These are phyloP conservation scores for Calycopis cecrops DNA, from an alignment of 1,140 invertebrate genomes.

Conservation along the genomic window DNA sequence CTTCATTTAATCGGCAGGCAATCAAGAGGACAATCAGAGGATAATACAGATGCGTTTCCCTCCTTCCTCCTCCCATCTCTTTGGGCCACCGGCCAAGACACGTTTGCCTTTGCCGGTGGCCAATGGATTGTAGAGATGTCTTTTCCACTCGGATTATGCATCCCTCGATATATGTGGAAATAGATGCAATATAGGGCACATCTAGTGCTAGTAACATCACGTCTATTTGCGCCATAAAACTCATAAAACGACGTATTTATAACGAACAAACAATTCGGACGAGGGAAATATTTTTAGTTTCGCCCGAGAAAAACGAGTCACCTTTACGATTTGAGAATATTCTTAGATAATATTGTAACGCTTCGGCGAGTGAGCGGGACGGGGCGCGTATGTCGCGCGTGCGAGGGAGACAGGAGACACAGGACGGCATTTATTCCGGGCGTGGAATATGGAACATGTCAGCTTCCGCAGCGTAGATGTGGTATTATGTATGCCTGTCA, in stretches of 20 bases:
- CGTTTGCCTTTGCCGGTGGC: too few relatives aligned
- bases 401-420: constrained; percentile 14
- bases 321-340: constrained; percentile 31
- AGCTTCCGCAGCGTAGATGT: not conserved
- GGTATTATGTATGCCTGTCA: not conserved
- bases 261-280: not conserved
- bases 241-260: constrained; percentile 1
- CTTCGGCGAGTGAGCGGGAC: not conserved
- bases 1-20: too few relatives aligned
- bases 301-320: constrained; percentile 24
- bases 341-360: constrained; percentile 21
- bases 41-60: too few relatives aligned
- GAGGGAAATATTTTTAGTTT: constrained; percentile 8
- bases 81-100: too few relatives aligned
- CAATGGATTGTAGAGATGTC: too few relatives aligned
- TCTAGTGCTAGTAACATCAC: too few relatives aligned
- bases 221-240: not conserved
- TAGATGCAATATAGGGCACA: too few relatives aligned
- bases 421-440: constrained; percentile 21
- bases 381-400: not conserved
- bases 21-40: too few relatives aligned
- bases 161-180: too few relatives aligned
- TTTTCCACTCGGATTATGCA: too few relatives aligned
- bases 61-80: too few relatives aligned
- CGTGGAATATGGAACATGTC: constrained; percentile 20